Percentiles rank a stretch among this genome's conserved stretches.
phyloP scores from a whole-genome alignment of 2,888 invertebrate genomes.

The Ennomos erosarius region DNA sequence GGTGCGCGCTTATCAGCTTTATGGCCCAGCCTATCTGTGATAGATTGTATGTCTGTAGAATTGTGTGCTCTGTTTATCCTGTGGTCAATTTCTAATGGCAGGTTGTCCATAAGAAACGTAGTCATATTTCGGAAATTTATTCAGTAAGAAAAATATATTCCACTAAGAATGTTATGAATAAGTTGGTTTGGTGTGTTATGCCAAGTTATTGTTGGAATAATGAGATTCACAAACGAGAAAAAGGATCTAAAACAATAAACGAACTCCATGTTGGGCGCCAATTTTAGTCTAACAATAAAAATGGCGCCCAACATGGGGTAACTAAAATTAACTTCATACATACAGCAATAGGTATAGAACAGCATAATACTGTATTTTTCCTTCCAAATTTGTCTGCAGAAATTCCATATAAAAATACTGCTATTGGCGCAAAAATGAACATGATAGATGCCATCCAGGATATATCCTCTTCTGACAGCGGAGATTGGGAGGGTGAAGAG shows the following conservation, averaged over 20 bases:
- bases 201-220: no score
- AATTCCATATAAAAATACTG: slow-evolving; percentile 81
- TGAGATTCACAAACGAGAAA: no score
- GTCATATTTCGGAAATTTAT: no score
- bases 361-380: slow-evolving; percentile 73
- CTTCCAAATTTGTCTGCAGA: slow-evolving; percentile 81
- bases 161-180: no score
- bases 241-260: no score
- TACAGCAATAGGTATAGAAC: slow-evolving; percentile 71
- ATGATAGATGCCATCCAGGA: slow-evolving; percentile 86
- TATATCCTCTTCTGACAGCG: slow-evolving; percentile 73
- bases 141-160: no score
- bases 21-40: slow-evolving; percentile 76
- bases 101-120: no score
- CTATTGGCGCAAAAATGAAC: slow-evolving; percentile 83
- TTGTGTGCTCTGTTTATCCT: no score
- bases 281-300: neutral
- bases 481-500: slow-evolving; percentile 62
- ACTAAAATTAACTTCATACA: slow-evolving; percentile 39
- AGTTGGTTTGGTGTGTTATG: no score
- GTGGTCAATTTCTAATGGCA: no score
- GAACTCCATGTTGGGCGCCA: slow-evolving; percentile 9
- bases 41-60: neutral
- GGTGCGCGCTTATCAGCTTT: slow-evolving; percentile 66
- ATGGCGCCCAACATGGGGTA: neutral